Percentiles rank a stretch among this genome's conserved stretches.
Conservation (phyloP, 2,113 vertebrate genomes). For the Mionectes macconnelli region DNA sequence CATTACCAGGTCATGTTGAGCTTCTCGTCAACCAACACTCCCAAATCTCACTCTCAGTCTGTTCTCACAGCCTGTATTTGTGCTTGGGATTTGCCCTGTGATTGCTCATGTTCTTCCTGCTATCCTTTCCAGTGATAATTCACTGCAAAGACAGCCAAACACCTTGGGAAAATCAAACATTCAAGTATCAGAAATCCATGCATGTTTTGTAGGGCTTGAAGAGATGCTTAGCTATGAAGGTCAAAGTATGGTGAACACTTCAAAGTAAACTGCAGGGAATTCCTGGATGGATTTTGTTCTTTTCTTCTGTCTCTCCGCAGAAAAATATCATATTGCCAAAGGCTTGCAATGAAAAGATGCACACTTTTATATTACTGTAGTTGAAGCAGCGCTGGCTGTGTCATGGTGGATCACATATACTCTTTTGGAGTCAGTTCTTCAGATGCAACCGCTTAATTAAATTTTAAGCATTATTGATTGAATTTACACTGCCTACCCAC, state of each 20-base stretch:
- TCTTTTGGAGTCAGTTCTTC: conserved; percentile 14
- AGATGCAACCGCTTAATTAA: conserved; percentile 48
- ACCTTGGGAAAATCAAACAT: conserved; percentile 6
- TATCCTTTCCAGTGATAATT: neutral
- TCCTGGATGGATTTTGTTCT: neutral
- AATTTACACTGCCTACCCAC: neutral
- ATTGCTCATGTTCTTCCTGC: neutral
- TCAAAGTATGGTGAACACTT: conserved; percentile 1
- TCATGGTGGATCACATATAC: conserved; percentile 12
- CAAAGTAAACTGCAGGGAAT: neutral
- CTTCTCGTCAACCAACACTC: neutral
- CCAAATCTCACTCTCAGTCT: neutral
- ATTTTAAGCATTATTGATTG: conserved; percentile 58
- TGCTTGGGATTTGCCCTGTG: neutral
- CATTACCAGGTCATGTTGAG: neutral
- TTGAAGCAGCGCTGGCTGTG: neutral
- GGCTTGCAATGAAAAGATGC: neutral
- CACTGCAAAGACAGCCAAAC: conserved; percentile 8
- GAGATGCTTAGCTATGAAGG: neutral
- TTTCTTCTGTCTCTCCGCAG: neutral
- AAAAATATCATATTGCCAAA: conserved; percentile 24
- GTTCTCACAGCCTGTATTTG: neutral
- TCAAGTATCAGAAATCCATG: neutral
- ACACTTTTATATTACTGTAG: neutral
- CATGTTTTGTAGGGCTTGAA: neutral